Conservation (phyloP, 64 coral and sea anemone species). For the Montipora cactus region DNA sequence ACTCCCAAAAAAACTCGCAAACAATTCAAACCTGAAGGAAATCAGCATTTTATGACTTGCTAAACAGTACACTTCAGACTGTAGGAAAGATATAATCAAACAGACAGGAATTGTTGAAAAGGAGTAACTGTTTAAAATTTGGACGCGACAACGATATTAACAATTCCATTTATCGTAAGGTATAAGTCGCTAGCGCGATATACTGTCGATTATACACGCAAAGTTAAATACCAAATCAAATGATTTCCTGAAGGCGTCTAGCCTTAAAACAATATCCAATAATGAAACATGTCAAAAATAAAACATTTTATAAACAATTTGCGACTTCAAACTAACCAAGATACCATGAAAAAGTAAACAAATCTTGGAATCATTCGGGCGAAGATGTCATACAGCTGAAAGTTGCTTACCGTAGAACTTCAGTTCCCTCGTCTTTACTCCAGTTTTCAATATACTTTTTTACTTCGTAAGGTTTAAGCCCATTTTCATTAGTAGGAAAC, state of each 20-base stretch:
- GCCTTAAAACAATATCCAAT: neutral
- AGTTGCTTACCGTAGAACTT: constrained; percentile 46
- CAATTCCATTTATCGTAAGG: too few species aligned
- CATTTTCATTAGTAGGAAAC: constrained; percentile 11
- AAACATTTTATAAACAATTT: neutral
- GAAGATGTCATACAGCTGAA: neutral
- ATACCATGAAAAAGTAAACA: constrained; percentile 40
- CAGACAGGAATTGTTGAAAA: too few species aligned
- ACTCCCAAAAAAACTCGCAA: too few species aligned
- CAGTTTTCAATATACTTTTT: constrained; percentile 49
- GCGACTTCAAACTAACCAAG: constrained; percentile 9
- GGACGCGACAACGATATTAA: too few species aligned
- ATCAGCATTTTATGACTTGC: too few species aligned
- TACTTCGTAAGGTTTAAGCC: constrained; percentile 24
- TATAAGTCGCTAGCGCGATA: neutral
- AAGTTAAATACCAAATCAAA: constrained; percentile 19
- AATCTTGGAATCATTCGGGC: constrained; percentile 4
- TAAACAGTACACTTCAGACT: too few species aligned
- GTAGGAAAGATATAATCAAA: too few species aligned
- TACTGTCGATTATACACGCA: neutral
- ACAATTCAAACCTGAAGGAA: too few species aligned
- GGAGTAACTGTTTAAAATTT: too few species aligned
- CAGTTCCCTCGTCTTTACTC: constrained; percentile 28
- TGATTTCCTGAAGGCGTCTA: neutral
- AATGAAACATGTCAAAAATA: neutral